These are phyloP conservation scores for Tetrao urogallus DNA, from an alignment of 2,113 vertebrate species.

Conservation along the genomic window DNA sequence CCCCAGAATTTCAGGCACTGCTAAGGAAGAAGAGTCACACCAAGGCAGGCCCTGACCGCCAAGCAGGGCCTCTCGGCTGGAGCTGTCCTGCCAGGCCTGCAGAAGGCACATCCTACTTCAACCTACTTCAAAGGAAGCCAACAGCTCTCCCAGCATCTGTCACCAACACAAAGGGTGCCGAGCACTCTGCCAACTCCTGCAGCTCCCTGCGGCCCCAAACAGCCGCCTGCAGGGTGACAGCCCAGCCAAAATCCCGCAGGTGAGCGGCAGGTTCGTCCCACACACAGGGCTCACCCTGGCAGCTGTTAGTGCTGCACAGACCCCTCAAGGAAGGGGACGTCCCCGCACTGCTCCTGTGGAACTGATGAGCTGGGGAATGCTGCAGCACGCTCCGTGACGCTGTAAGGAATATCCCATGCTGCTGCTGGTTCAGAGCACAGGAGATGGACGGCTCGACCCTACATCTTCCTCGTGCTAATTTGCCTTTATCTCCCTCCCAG, in stretches of 20 bases:
- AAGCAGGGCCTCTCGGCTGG: background rate
- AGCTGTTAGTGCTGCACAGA: background rate
- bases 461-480: background rate
- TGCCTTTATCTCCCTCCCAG: background rate
- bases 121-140: background rate
- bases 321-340: background rate
- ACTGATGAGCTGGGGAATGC: background rate
- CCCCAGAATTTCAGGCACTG: background rate
- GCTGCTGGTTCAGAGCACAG: background rate
- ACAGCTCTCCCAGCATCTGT: background rate
- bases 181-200: background rate
- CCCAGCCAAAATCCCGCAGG: background rate
- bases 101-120: background rate
- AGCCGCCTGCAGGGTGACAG: background rate
- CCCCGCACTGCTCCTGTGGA: background rate
- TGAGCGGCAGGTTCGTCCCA: background rate
- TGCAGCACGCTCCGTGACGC: background rate
- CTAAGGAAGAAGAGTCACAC: background rate
- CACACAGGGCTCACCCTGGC: background rate
- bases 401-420: background rate
- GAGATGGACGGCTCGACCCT: background rate
- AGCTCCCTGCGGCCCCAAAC: background rate
- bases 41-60: background rate
- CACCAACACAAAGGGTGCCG: background rate
- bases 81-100: background rate